Base-by-base conservation (phyloP, 2,888 invertebrate species). In the Stratiomys singularior region DNA sequence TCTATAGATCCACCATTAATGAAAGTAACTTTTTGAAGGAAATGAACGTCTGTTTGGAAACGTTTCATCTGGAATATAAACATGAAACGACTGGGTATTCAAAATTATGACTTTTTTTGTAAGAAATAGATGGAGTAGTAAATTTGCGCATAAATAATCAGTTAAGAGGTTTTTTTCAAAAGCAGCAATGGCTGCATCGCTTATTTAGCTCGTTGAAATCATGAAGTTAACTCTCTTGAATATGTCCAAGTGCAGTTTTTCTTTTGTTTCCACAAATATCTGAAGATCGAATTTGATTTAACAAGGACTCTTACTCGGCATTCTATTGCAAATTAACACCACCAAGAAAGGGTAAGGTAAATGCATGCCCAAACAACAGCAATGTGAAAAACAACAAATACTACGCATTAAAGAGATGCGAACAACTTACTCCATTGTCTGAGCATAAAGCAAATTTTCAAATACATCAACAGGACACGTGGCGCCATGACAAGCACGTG, bases 401-500 rank as follows among this genome's bases (percentile, higher is more conserved):
- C 47, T 44, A n/a, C 21, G 28, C 15, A 46, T 67, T 23, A 28
- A 21, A 44, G 30, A 52, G 56, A 72, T 52, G 74, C 37, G 44
- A 58, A 13, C 66, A 71, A 46, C 23, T 23, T 67, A 60, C 52
- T 66, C 64, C 76, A 76, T 58, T 69, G 63, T 67, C 58, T 7
- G 64, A 46, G 67, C 27, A 30, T 30, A 64, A 78, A 77, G 76
- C 71, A 77, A 78, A 72, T 78, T 78, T 78, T 67, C 76, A 64
- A 72, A 77, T 63, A 78, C 78, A 78, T 78, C 78, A 78, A 52
- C 28, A 46, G 25, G 37, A 37, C 78, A 78, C 78, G 78, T 78
- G 78, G 69, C 78, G 66, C 77, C 47, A 76, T 77, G 66, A 64
- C 78, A 78, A 78, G 71, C 78, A 78, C 78, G 78, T 78, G 78